Percentiles rank a stretch among this genome's conserved stretches.
Conservation (phyloP, 2,888 invertebrate genomes). For the Buathra laborator region DNA sequence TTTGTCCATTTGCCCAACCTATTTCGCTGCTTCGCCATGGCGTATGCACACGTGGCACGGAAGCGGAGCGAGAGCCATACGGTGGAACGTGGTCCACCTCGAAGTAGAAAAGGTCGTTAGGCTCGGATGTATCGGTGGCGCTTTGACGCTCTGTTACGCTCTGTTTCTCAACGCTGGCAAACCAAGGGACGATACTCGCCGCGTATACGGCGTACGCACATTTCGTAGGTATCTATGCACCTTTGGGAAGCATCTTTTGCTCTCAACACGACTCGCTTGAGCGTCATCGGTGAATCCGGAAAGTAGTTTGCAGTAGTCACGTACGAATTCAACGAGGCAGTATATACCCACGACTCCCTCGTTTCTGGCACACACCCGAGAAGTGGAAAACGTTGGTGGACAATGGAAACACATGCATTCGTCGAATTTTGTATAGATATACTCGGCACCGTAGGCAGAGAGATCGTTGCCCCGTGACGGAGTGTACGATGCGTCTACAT, state of each 20-base stretch:
- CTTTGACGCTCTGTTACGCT: slow-evolving; percentile 6
- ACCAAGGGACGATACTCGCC: slow-evolving; percentile 4
- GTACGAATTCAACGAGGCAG: slow-evolving; percentile 39
- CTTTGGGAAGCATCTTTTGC: neutral
- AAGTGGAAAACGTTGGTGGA: slow-evolving; percentile 15
- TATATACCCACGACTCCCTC: slow-evolving; percentile 16
- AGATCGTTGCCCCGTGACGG: neutral
- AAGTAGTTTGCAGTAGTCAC: slow-evolving; percentile 50
- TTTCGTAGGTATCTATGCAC: neutral
- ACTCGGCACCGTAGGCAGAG: neutral
- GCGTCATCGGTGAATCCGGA: slow-evolving; percentile 25
- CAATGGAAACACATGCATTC: neutral
- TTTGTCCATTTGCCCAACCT: neutral
- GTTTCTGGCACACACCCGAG: neutral
- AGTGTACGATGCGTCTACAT: neutral
- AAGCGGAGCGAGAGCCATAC: neutral
- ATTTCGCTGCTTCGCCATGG: neutral
- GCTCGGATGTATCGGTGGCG: slow-evolving; percentile 19
- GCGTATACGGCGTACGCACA: slow-evolving; percentile 37
- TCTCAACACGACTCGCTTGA: slow-evolving; percentile 13
- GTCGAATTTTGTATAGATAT: neutral
- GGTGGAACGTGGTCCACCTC: slow-evolving; percentile 10
- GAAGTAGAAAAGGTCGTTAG: slow-evolving; percentile 30
- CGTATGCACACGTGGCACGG: neutral
- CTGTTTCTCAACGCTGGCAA: neutral